These are phyloP conservation scores for Mustelus asterias DNA, from an alignment of 2,113 vertebrate genomes.

Conservation along the genomic window DNA sequence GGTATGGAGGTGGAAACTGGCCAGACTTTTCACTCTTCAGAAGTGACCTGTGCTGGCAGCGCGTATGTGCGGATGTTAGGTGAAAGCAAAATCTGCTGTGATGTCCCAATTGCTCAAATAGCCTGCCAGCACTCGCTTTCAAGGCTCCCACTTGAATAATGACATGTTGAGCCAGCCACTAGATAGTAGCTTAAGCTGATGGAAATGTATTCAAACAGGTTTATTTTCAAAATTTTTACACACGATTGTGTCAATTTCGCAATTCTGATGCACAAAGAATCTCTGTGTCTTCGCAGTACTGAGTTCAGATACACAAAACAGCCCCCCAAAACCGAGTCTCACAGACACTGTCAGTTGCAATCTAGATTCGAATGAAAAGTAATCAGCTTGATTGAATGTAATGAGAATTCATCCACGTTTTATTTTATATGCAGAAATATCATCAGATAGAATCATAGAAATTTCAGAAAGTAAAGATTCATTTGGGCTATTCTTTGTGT, in stretches of 20 bases:
- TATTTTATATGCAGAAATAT: neutral
- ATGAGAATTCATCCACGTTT: neutral
- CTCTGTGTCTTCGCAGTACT: neutral
- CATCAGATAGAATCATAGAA: neutral
- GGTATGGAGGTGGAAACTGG: neutral
- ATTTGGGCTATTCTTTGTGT: neutral
- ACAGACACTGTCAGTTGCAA: neutral
- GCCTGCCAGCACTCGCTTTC: neutral
- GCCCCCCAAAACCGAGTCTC: neutral
- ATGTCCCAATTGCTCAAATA: neutral
- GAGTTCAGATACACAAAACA: neutral
- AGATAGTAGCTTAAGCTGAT: neutral
- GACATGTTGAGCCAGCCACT: neutral
- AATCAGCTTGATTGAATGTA: neutral
- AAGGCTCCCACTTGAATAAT: neutral
- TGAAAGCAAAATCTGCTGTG: neutral
- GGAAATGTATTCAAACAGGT: neutral
- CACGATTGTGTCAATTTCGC: neutral
- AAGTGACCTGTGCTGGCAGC: neutral
- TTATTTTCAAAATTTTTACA: neutral
- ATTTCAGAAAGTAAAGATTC: neutral
- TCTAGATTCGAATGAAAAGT: neutral
- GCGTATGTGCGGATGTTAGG: neutral
- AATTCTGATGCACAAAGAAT: neutral
- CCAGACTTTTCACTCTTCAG: neutral